These are phyloP conservation scores for Noctua fimbriata DNA, from an alignment of 2,888 invertebrate genomes.

Conservation along the genomic window DNA sequence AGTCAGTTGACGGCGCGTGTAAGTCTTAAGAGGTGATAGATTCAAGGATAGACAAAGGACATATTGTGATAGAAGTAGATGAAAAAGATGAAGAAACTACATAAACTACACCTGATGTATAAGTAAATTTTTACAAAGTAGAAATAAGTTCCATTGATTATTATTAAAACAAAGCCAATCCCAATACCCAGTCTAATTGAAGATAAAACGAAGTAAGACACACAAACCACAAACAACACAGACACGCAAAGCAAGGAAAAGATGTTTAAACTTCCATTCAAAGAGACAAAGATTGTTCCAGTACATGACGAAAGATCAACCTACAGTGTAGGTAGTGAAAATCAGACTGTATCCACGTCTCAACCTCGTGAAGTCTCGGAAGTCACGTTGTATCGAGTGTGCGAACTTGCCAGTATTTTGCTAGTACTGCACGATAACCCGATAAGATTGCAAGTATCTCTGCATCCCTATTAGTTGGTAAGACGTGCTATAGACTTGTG, in stretches of 20 bases:
- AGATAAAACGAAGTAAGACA: not conserved
- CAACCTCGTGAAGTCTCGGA: slow-evolving; percentile 15
- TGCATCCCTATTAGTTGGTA: slow-evolving; percentile 25
- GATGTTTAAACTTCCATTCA: not conserved
- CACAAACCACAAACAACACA: too few relatives aligned
- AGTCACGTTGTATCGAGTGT: slow-evolving; percentile 48
- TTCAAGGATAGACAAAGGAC: not conserved
- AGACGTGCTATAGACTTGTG: slow-evolving; percentile 7
- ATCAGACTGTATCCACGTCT: slow-evolving; percentile 10
- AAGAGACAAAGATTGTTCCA: not conserved
- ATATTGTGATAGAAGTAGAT: not conserved
- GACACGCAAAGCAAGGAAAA: not conserved
- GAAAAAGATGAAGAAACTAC: not conserved
- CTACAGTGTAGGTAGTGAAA: not conserved
- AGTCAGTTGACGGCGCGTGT: slow-evolving; percentile 1
- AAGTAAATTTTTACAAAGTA: not conserved
- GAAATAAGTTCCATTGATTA: not conserved
- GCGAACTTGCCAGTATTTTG: slow-evolving; percentile 21
- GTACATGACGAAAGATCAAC: slow-evolving; percentile 2
- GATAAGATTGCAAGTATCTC: slow-evolving; percentile 35
- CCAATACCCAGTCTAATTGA: not conserved
- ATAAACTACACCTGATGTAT: not conserved
- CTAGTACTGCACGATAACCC: slow-evolving; percentile 14
- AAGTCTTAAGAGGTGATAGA: not conserved
- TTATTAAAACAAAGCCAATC: not conserved